These are phyloP conservation scores for Apodemus agrarius DNA, from an alignment of 2,797 vertebrate genomes.

Conservation along the genomic window DNA sequence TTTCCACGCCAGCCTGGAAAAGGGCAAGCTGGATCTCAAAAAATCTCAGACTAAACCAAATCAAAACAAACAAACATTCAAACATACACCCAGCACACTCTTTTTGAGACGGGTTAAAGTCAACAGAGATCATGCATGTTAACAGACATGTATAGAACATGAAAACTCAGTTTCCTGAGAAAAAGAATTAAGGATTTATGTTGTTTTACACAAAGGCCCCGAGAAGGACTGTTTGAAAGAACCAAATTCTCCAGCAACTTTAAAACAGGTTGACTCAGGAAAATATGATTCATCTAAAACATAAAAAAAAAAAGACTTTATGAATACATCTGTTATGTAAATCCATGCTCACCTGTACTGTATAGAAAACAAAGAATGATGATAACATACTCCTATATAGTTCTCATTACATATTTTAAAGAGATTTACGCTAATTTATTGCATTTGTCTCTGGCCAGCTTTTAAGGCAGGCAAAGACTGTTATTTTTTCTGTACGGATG, in stretches of 20 bases:
- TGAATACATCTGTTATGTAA: constrained; percentile 73
- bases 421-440: constrained; percentile 68
- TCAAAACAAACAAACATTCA: background rate
- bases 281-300: constrained; percentile 66
- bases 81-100: background rate
- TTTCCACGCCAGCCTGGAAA: background rate
- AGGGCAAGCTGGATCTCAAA: background rate
- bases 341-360: constrained; percentile 71
- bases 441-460: constrained; percentile 64
- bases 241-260: constrained; percentile 59
- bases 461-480: constrained; percentile 50
- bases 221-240: constrained; percentile 48
- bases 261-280: constrained; percentile 71
- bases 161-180: constrained; percentile 56
- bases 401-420: constrained; percentile 69
- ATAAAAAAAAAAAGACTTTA: constrained; percentile 27
- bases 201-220: constrained; percentile 30
- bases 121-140: constrained; percentile 7
- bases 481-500: constrained; percentile 65
- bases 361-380: constrained; percentile 67
- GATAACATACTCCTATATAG: constrained; percentile 61
- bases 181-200: constrained; percentile 51
- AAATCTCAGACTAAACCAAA: background rate
- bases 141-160: constrained; percentile 42
- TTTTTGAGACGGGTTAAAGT: constrained; percentile 49